phyloP scores from a whole-genome alignment of 2,113 vertebrate genomes.

The Callorhinus ursinus region DNA sequence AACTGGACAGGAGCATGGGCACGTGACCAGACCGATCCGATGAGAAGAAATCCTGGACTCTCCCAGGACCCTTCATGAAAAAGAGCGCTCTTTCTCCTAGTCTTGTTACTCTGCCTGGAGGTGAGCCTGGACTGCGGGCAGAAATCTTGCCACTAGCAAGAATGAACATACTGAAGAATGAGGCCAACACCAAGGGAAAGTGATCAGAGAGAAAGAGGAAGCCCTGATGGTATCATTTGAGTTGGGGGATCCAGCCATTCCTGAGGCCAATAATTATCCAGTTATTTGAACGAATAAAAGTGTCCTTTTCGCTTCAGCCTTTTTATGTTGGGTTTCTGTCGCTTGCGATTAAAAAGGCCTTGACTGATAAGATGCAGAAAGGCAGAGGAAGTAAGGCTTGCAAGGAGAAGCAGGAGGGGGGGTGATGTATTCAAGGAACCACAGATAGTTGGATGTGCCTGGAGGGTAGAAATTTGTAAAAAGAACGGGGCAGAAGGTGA shows the following conservation, averaged over 20 bases:
- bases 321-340: background rate
- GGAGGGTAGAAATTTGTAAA: background rate
- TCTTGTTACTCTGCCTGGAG: fast-evolving
- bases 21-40: background rate
- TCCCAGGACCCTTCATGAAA: background rate
- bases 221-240: background rate
- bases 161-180: background rate
- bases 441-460: background rate
- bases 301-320: background rate
- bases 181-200: background rate
- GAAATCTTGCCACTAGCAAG: background rate
- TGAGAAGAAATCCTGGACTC: background rate
- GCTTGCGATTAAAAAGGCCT: background rate
- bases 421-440: background rate
- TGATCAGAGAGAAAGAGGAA: background rate
- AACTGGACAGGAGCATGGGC: background rate
- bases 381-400: background rate
- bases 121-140: fast-evolving
- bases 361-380: background rate
- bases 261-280: background rate
- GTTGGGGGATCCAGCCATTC: background rate
- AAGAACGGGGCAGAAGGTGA: background rate
- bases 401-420: background rate
- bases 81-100: background rate
- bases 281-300: background rate